A percentile compares a stretch with the other conserved stretches of the same genome.
phyloP scores from a whole-genome alignment of 2,797 vertebrate species.

The Halcyon badia region DNA sequence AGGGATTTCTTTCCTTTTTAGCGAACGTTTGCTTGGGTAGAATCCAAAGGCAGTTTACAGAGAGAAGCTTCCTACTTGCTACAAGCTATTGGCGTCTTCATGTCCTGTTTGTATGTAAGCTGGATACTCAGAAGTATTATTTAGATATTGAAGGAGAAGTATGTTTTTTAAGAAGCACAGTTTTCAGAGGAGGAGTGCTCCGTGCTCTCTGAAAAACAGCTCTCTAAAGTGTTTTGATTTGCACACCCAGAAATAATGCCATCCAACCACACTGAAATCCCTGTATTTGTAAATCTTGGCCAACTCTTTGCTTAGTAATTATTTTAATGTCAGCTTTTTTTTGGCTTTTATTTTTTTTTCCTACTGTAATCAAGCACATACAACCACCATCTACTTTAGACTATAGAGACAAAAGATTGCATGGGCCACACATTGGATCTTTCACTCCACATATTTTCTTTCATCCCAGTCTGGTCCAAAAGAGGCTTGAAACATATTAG shows the following conservation, averaged over 20 bases:
- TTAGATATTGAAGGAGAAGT: no score
- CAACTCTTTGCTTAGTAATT: not conserved
- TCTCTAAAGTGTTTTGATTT: not conserved
- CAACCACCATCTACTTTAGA: not conserved
- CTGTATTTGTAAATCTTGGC: not conserved
- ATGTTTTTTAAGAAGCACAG: not conserved
- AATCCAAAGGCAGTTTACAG: constrained; percentile 29
- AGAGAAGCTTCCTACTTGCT: constrained; percentile 4
- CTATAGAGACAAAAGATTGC: constrained; percentile 1
- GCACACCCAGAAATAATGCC: not conserved
- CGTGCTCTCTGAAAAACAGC: not conserved
- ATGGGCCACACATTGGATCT: not conserved
- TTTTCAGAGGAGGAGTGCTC: not conserved
- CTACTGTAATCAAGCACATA: not conserved
- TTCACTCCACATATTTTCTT: constrained; percentile 25
- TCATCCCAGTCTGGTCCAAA: constrained; percentile 43
- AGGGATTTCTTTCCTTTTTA: constrained; percentile 18
- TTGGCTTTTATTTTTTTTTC: rapidly evolving
- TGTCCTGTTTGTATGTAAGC: constrained; percentile 15
- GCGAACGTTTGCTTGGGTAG: not conserved
- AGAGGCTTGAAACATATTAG: constrained; percentile 33
- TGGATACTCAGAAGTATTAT: not conserved
- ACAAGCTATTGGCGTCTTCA: constrained; percentile 27
- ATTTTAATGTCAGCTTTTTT: not conserved
- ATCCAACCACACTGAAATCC: not conserved